These are phyloP conservation scores for Arion vulgaris DNA, from an alignment of 1,140 invertebrate species.

Conservation along the genomic window DNA sequence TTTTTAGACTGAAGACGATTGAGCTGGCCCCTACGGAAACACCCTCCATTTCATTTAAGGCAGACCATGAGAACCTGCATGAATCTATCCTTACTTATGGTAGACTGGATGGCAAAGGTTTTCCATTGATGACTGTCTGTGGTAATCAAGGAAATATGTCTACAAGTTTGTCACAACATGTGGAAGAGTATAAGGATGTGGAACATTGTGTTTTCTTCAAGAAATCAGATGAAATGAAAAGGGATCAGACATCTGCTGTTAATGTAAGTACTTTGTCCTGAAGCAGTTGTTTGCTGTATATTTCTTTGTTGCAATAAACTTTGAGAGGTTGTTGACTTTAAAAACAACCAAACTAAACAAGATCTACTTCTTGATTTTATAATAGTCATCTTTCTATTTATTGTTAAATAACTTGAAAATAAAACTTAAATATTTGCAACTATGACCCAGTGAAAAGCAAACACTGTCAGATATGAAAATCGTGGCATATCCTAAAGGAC, in stretches of 20 bases:
- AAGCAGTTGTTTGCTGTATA: no score
- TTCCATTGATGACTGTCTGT: constrained; percentile 54
- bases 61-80: constrained; percentile 51
- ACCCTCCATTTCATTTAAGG: constrained; percentile 59
- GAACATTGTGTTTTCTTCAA: constrained; percentile 53
- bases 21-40: constrained; percentile 64
- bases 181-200: constrained; percentile 69
- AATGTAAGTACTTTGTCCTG: not conserved
- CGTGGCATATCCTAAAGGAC: no score
- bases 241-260: not conserved
- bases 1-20: constrained; percentile 50
- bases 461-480: no score
- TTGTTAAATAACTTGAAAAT: no score
- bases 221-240: not conserved
- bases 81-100: constrained; percentile 65
- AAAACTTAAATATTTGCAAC: no score
- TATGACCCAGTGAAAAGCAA: no score
- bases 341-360: no score
- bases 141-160: constrained; percentile 55
- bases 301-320: no score
- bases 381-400: no score
- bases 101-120: constrained; percentile 54
- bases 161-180: constrained; percentile 58
- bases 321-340: no score
- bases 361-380: no score